phyloP scores from a whole-genome alignment of 2,797 vertebrate species.

The Erpetoichthys calabaricus region DNA sequence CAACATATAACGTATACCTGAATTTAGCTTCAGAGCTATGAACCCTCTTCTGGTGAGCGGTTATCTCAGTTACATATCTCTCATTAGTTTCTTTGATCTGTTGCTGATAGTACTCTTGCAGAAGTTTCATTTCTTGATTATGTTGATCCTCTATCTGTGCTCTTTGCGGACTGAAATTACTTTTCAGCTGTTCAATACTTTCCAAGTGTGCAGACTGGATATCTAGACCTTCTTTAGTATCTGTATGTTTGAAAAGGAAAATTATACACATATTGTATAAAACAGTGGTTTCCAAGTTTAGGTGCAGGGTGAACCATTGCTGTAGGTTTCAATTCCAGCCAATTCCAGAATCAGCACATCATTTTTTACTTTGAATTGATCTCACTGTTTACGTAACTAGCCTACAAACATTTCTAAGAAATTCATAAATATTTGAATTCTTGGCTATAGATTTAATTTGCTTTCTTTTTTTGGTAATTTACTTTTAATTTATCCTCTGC shows the following conservation, averaged over 20 bases:
- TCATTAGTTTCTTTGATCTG: conserved; percentile 60
- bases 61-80: conserved; percentile 49
- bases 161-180: conserved; percentile 41
- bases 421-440: no score
- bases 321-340: background rate
- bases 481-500: no score
- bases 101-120: conserved; percentile 57
- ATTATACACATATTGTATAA: no score
- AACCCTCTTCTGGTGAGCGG: conserved; percentile 51
- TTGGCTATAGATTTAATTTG: no score
- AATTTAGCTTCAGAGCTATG: conserved; percentile 30
- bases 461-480: no score
- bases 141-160: conserved; percentile 56
- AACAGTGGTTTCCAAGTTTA: no score
- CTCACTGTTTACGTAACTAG: no score
- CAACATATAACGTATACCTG: conserved; percentile 43
- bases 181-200: conserved; percentile 43
- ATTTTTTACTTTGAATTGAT: background rate
- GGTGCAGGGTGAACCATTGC: background rate
- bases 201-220: conserved; percentile 13
- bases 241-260: conserved; percentile 15
- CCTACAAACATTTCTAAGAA: no score
- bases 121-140: conserved; percentile 52
- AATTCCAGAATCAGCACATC: no score
- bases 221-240: conserved; percentile 18